Conservation (phyloP, 2,888 invertebrate genomes). For the Nephrotoma appendiculata region DNA sequence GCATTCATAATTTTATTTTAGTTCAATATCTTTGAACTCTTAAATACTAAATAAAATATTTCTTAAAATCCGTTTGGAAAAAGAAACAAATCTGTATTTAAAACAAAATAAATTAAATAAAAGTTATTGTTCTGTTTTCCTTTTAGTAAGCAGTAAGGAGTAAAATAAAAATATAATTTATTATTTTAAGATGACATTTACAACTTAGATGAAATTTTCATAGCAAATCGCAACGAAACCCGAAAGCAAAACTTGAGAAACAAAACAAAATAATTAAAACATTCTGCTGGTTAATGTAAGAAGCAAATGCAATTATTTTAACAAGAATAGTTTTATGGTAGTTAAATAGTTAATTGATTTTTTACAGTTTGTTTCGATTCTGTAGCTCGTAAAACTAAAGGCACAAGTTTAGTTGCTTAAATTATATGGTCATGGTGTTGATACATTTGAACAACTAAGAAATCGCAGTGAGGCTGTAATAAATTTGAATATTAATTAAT, state of each 20-base stretch:
- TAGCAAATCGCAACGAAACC: neutral
- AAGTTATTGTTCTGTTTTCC: neutral
- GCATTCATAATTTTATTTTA: neutral
- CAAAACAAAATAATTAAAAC: neutral
- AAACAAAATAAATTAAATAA: neutral
- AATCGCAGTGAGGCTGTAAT: neutral
- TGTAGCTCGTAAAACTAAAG: neutral
- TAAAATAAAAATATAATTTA: neutral
- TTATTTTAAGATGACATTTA: neutral
- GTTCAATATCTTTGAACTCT: neutral
- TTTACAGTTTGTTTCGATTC: neutral
- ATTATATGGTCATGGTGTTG: neutral
- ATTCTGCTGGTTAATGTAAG: neutral
- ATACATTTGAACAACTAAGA: neutral
- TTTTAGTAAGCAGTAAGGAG: neutral
- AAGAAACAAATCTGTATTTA: neutral
- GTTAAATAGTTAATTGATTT: neutral
- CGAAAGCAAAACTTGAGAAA: neutral
- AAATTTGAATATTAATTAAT: neutral
- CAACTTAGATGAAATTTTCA: neutral
- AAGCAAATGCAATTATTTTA: neutral
- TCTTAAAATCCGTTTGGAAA: too few species aligned
- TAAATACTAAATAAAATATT: neutral
- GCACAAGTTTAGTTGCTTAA: neutral
- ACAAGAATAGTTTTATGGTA: neutral